Base-by-base conservation (phyloP, 2,113 vertebrate species). In the Mola mola region DNA sequence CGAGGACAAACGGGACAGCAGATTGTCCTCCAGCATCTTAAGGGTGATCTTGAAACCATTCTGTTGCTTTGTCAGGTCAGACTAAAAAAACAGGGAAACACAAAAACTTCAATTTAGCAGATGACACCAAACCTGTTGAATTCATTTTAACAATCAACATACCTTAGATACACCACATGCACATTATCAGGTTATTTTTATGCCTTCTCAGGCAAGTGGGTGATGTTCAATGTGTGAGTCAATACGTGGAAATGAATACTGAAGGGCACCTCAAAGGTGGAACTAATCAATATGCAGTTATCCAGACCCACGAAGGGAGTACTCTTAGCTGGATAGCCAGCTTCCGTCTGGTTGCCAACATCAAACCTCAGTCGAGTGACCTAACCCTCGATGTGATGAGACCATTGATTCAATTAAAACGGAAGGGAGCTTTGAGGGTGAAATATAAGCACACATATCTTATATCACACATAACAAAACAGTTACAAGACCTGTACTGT, bases 11-110 rank as follows among this genome's bases (percentile, higher is more conserved):
- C 91, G 88, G 34, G 95, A 98, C 0, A 98, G 92, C 59, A 99
- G 85, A 49, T 93, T 91, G 87, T 99, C 97, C 86, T 99, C 97
- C 66, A 99, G 52, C 0, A 87, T 96, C 89, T 97, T 98, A 84
- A 99, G 89, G 7, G 95, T 97, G 89, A 99, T 98, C 92, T 98
- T 98, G 87, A 98, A 99, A 8, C 91, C 93, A 2, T 98, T 99
- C 76, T 98, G 97, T 58, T 98, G 91, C 77, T 94, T 98, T 0
- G 97, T 98, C 79, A 99, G 93, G 36, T 95, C 88, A 0, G 93
- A 97, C 96, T 98, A 34, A 24, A 25, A 44, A 63, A 8, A 75
- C 25, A 70, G 1, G 61, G 85, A 41, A 84, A 90, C 75, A 20
- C 2, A 77, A 63, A 12, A 52, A 36, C 8, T 6, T 22, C 16